Conservation (phyloP, 2,888 invertebrate genomes). For the Drosophila yooni region DNA sequence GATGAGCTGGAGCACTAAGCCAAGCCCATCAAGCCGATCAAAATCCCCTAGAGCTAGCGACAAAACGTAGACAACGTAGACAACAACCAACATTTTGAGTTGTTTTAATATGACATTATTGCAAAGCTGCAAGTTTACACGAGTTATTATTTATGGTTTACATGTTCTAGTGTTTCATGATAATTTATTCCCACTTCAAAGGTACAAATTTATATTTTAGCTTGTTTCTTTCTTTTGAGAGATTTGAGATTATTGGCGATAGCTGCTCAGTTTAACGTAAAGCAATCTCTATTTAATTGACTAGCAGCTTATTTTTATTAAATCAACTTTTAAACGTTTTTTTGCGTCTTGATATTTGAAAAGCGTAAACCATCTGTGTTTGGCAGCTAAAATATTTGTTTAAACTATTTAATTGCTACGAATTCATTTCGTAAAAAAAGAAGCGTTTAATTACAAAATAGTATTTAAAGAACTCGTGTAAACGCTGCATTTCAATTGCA, state of each 20-base stretch:
- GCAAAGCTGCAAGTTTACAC: conserved; percentile 19
- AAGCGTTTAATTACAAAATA: not conserved
- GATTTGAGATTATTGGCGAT: not conserved
- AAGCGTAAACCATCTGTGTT: not conserved
- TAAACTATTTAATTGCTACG: not conserved
- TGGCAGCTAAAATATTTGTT: not conserved
- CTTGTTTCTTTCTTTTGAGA: not conserved
- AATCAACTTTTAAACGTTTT: not conserved
- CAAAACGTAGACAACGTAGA: conserved; percentile 25
- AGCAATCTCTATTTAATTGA: not conserved
- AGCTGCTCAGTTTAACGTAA: not conserved
- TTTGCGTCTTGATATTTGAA: not conserved
- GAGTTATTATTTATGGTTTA: conserved; percentile 4
- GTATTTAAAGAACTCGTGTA: conserved; percentile 30
- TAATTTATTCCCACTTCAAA: not conserved
- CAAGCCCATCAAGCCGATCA: not conserved
- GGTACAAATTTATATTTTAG: not conserved
- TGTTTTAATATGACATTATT: conserved; percentile 28
- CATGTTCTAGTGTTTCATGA: not conserved
- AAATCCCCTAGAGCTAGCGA: conserved; percentile 23
- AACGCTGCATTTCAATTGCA: conserved; percentile 11
- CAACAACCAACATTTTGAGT: conserved; percentile 16
- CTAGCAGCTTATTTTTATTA: not conserved
- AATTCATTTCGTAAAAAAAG: not conserved
- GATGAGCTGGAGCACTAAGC: conserved; percentile 81